Conservation (phyloP, 1,140 invertebrate species). For the Streblospio benedicti region DNA sequence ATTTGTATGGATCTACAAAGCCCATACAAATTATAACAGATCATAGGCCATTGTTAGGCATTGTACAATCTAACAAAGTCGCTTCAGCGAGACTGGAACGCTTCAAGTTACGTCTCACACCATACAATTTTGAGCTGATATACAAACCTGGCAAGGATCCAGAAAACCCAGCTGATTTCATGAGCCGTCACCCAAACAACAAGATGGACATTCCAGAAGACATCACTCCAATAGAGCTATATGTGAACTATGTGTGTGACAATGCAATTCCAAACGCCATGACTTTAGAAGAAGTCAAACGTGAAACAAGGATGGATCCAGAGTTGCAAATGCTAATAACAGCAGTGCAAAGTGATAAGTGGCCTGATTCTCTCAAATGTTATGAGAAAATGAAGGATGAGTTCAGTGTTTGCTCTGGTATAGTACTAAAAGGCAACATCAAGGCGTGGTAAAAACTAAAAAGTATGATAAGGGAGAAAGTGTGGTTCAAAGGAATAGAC, state of each 20-base stretch:
- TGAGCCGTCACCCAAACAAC: too few relatives aligned
- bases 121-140: not conserved
- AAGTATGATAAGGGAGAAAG: not conserved
- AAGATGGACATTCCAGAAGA: not conserved
- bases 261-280: constrained; percentile 5
- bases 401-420: too few relatives aligned
- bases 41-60: constrained; percentile 17
- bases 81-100: constrained; percentile 16
- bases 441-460: not conserved
- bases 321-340: too few relatives aligned
- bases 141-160: not conserved
- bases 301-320: too few relatives aligned
- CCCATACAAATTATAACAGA: constrained; percentile 27
- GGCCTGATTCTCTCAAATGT: too few relatives aligned
- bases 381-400: too few relatives aligned
- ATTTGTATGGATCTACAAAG: constrained; percentile 15
- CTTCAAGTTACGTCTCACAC: constrained; percentile 10
- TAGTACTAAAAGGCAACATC: too few relatives aligned
- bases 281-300: too few relatives aligned
- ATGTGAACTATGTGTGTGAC: not conserved
- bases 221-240: too few relatives aligned
- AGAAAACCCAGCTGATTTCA: not conserved
- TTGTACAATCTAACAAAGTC: constrained; percentile 3
- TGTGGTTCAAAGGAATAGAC: constrained; percentile 24
- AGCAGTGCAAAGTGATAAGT: too few relatives aligned